Evolutionary conservation across 2,113 vertebrate species (phyloP).

Genomic region (Scomber japonicus): DNA sequence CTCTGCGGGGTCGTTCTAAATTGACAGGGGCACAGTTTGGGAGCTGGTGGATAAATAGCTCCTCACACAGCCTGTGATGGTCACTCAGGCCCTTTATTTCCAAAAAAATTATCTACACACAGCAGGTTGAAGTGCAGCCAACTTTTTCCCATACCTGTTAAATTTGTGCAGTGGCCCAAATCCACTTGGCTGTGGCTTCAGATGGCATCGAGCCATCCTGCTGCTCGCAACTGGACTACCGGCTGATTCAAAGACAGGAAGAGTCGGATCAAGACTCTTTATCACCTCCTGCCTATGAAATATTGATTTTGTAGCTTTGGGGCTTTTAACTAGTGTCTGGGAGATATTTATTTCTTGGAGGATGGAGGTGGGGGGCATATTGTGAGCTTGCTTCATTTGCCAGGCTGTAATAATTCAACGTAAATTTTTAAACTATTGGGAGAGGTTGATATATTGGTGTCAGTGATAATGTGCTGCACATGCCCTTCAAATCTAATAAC

Average conservation of each 20-base stretch:
- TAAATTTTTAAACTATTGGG: constrained; percentile 53
- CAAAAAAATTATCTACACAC: constrained; percentile 33
- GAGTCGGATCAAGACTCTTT: constrained; percentile 69
- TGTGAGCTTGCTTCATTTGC: constrained; percentile 62
- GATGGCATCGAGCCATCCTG: constrained; percentile 61
- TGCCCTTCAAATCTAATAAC: constrained; percentile 65
- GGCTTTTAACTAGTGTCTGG: constrained; percentile 72
- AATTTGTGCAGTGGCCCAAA: constrained; percentile 63
- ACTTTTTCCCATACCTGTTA: constrained; percentile 63
- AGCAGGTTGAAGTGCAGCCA: constrained; percentile 45
- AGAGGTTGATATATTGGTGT: constrained; percentile 61
- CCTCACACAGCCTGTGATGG: constrained; percentile 3
- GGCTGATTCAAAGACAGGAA: constrained; percentile 64
- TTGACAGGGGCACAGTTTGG: constrained; percentile 23
- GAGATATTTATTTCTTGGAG: constrained; percentile 68
- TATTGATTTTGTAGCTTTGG: constrained; percentile 71
- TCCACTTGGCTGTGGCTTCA: constrained; percentile 61
- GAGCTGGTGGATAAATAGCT: constrained; percentile 14
- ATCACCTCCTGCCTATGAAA: constrained; percentile 73
- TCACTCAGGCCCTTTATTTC: constrained; percentile 51
- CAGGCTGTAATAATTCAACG: constrained; percentile 61
- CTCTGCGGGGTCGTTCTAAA: constrained; percentile 17
- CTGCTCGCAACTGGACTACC: constrained; percentile 56
- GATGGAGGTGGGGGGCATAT: constrained; percentile 31
- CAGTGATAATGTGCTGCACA: constrained; percentile 42